Evolutionary conservation across 2,113 vertebrate species (phyloP), one percentile per base, ranked within the genome.

Genomic region (Python bivittatus): DNA sequence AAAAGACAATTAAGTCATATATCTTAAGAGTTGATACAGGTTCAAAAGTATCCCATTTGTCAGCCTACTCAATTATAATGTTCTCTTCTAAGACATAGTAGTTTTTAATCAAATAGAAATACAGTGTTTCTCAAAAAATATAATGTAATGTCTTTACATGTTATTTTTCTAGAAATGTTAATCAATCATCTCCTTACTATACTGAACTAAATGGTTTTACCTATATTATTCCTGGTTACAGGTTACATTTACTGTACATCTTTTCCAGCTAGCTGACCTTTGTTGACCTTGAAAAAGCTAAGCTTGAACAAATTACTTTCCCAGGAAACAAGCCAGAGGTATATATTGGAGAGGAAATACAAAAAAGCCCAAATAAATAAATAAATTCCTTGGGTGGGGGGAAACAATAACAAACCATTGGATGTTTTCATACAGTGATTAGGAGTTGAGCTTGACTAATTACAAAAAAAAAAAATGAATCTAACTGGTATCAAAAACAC

Each of bases 401-500:
- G 33, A 72, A 64, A 58, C 27, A 72, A 33, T 38, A 72, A 13
- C 68, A 72, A 38, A 72, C n/a, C 1, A n/a, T 72, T 33, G n/a
- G 5, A 72, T 72, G 68, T 72, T 72, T 72, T 6, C n/a, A 72
- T 72, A 72, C 13, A 20, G 33, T 72, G 64, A 33, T 38, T 72
- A 72, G 68, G n/a, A 72, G 6, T 13, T 72, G 68, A 72, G 68
- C 68, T 33, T 72, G n/a, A 72, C 68, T 38, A n/a, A 72, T 15
- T 44, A 1, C 2, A 92, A 56, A 86, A 92, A 13, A 42, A 93
- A 86, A 58, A 33, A 12, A 48, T 9, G 23, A 52, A 64, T 89
- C 94, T 83, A 44, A 92, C 92, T 92, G 68, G 33, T 33, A 1
- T 64, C 87, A 72, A 33, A 17, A 54, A 4, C 79, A n/a, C n/a